Evolutionary conservation across 2,888 invertebrate species (phyloP).

Genomic region (Onchidella celtica): DNA sequence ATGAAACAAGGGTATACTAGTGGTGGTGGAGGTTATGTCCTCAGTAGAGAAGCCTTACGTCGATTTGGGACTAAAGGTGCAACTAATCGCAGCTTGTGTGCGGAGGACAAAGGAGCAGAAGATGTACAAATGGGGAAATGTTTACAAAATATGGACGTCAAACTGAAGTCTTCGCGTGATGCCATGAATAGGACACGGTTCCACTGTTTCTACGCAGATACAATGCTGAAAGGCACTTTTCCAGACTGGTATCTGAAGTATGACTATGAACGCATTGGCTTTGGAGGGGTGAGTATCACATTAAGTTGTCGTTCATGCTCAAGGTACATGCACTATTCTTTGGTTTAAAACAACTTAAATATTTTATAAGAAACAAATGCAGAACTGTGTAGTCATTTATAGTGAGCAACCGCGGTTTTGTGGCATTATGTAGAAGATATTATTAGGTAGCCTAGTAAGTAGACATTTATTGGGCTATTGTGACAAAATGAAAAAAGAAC

Average conservation of each 20-base stretch:
- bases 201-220: conserved; percentile 74
- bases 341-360: no score
- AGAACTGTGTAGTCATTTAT: no score
- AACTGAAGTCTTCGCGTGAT: conserved; percentile 71
- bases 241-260: conserved; percentile 13
- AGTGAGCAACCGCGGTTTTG: no score
- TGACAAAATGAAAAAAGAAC: no score
- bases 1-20: conserved; percentile 80
- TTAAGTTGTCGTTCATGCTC: no score
- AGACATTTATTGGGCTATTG: no score
- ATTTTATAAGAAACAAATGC: no score
- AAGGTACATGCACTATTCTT: no score
- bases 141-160: conserved; percentile 73
- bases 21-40: conserved; percentile 89
- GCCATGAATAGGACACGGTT: conserved; percentile 71
- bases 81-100: conserved; percentile 55
- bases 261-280: conserved; percentile 9
- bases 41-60: conserved; percentile 89
- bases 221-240: neutral
- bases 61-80: conserved; percentile 85
- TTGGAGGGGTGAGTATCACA: no score
- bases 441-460: no score
- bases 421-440: no score
- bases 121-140: conserved; percentile 76
- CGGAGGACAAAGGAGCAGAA: conserved; percentile 73